These are phyloP conservation scores for Catharus bicknelli DNA, from an alignment of 2,113 vertebrate species.

Conservation along the genomic window DNA sequence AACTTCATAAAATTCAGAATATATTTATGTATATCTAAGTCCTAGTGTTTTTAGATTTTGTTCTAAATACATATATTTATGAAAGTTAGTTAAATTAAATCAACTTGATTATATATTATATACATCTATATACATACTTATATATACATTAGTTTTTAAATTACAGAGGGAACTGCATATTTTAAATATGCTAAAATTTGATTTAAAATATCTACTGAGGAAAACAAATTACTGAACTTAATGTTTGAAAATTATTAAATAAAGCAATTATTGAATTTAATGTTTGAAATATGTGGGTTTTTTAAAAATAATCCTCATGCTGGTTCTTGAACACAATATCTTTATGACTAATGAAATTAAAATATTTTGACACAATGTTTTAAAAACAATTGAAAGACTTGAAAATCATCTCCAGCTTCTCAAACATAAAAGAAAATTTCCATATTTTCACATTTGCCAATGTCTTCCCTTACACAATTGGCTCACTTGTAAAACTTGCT, in stretches of 20 bases:
- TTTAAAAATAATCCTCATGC: neutral
- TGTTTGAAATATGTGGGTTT: neutral
- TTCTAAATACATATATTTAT: neutral
- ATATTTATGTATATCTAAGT: neutral
- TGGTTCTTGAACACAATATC: neutral
- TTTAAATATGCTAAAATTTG: neutral
- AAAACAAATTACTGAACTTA: neutral
- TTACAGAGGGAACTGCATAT: neutral
- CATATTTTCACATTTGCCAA: neutral
- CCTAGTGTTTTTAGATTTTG: neutral
- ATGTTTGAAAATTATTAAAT: neutral
- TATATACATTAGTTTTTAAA: neutral
- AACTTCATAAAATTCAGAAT: neutral
- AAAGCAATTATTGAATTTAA: neutral
- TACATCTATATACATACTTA: neutral
- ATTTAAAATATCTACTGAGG: neutral
- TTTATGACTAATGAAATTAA: constrained; percentile 18
- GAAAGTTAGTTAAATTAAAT: neutral
- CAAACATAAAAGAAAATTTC: neutral
- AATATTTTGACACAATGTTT: neutral
- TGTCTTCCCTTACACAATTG: neutral
- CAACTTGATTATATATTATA: neutral
- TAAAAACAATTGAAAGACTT: neutral
- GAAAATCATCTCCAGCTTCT: constrained; percentile 8
- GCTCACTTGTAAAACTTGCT: neutral